A percentile compares a stretch with the other conserved stretches of the same genome.
Conservation (phyloP, 2,113 vertebrate genomes). For the Oriolus oriolus region DNA sequence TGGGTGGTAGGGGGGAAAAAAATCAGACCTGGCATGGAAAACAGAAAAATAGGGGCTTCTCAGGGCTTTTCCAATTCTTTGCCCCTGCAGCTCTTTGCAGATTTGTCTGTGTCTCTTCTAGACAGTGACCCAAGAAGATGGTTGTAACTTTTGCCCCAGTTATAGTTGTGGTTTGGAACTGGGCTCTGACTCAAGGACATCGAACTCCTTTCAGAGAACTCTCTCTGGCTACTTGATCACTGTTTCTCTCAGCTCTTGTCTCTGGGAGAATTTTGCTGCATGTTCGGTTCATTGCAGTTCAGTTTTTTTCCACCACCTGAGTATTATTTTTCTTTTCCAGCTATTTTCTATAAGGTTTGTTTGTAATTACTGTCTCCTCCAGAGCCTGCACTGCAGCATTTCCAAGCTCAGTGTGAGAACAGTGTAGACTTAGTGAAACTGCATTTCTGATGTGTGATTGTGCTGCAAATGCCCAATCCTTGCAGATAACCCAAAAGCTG, state of each 20-base stretch:
- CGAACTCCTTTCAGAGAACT: background rate
- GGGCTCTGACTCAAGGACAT: background rate
- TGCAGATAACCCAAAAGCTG: background rate
- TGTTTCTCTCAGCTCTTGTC: background rate
- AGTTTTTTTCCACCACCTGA: background rate
- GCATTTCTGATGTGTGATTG: background rate
- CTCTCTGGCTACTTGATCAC: background rate
- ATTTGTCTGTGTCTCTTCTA: background rate
- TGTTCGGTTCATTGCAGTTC: background rate
- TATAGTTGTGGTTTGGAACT: background rate
- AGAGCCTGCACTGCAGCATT: constrained; percentile 55
- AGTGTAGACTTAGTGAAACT: background rate
- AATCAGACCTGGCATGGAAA: background rate
- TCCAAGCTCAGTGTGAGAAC: background rate
- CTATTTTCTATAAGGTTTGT: background rate
- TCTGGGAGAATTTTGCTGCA: background rate
- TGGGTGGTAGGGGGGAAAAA: too few relatives aligned
- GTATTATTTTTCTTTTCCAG: background rate
- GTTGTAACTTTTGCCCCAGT: background rate
- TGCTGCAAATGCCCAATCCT: background rate
- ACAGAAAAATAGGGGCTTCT: background rate
- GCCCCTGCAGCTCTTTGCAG: background rate
- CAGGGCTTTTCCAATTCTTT: background rate
- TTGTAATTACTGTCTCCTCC: background rate
- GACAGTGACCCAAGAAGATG: background rate